phyloP scores from a whole-genome alignment of 2,113 vertebrate genomes.

The Bostrychus sinensis region DNA sequence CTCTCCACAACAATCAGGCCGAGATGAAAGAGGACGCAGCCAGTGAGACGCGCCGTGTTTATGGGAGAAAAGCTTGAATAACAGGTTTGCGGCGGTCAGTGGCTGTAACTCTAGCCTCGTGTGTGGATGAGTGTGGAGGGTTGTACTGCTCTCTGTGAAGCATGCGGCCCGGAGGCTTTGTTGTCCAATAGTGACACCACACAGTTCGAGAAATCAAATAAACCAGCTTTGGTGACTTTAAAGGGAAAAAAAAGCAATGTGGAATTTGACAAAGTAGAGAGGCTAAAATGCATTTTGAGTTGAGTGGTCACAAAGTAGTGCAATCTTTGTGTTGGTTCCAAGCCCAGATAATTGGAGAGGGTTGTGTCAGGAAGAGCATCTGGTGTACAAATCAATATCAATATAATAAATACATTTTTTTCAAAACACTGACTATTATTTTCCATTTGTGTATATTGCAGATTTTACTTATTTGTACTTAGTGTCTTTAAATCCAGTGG shows the following conservation, averaged over 20 bases:
- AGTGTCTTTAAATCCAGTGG: no score
- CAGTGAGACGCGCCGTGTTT: constrained; percentile 60
- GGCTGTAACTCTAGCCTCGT: constrained; percentile 59
- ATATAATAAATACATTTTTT: no score
- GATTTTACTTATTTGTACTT: no score
- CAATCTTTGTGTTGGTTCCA: no score
- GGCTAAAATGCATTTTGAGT: constrained; percentile 14
- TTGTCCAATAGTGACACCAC: constrained; percentile 60
- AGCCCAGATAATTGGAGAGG: no score
- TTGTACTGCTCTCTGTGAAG: constrained; percentile 31
- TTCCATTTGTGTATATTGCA: no score
- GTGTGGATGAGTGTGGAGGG: constrained; percentile 42
- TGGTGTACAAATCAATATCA: no score
- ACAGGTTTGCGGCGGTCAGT: constrained; percentile 51
- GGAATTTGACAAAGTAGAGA: no score
- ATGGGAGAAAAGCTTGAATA: constrained; percentile 52
- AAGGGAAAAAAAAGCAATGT: constrained; percentile 17
- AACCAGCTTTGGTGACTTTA: constrained; percentile 50
- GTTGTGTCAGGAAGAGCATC: no score
- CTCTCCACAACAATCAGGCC: constrained; percentile 64
- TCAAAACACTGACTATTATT: no score
- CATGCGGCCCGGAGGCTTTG: constrained; percentile 44
- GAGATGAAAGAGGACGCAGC: constrained; percentile 62
- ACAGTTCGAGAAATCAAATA: constrained; percentile 63
- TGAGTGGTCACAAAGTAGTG: no score